These are phyloP conservation scores for Puntigrus tetrazona DNA, from an alignment of 2,113 vertebrate species.

Conservation along the genomic window DNA sequence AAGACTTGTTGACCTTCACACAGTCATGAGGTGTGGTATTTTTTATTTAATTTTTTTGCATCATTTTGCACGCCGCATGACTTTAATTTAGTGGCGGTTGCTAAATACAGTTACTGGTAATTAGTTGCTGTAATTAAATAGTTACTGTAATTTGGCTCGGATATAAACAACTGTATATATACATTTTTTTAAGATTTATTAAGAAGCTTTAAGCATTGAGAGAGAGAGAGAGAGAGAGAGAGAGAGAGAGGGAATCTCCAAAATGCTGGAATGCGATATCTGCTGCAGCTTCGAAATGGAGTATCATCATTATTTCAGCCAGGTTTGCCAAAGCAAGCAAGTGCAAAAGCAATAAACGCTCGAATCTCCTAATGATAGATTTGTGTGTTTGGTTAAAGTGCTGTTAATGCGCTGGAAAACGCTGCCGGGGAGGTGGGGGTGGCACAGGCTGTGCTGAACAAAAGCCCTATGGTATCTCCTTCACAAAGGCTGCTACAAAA, in stretches of 20 bases:
- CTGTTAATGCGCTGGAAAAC: slow-evolving; percentile 43
- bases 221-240: background rate
- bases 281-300: background rate
- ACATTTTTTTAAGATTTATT: background rate
- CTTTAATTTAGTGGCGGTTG: no score
- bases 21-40: background rate
- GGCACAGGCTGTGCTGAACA: slow-evolving; percentile 29
- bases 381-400: slow-evolving; percentile 10
- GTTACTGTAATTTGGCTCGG: background rate
- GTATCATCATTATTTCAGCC: background rate
- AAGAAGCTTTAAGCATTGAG: no score
- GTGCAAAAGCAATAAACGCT: background rate
- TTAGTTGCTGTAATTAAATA: no score
- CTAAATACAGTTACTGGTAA: background rate
- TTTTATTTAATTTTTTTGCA: no score
- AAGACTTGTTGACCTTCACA: background rate
- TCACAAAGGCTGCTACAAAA: slow-evolving; percentile 52
- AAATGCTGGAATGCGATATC: background rate
- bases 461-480: slow-evolving; percentile 44
- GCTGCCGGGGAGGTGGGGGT: background rate
- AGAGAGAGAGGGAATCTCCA: background rate
- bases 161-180: background rate
- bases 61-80: background rate
- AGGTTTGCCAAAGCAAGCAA: background rate
- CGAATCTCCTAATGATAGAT: background rate